Conservation (phyloP, 2,113 vertebrate genomes). For the Gambusia affinis region DNA sequence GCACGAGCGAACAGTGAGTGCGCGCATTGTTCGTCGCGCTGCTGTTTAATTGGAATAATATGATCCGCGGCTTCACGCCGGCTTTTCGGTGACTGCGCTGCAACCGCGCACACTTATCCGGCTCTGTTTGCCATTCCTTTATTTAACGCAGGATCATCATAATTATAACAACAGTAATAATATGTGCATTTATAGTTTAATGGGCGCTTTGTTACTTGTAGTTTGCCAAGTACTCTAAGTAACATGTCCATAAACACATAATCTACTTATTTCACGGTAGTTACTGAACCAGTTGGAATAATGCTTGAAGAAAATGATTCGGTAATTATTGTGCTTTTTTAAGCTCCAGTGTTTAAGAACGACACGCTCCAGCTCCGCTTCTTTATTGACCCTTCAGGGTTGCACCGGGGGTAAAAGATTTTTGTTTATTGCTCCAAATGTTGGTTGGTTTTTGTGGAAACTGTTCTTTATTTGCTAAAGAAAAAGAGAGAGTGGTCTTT, state of each 20-base stretch:
- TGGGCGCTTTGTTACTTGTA: neutral
- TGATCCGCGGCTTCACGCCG: neutral
- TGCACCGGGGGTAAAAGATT: neutral
- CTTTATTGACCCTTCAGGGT: neutral
- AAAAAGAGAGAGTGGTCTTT: neutral
- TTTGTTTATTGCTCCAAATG: neutral
- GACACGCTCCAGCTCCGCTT: conserved; percentile 9
- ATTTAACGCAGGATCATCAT: neutral
- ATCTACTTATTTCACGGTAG: neutral
- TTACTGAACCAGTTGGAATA: neutral
- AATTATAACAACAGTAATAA: neutral
- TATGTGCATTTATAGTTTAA: neutral
- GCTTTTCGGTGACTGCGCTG: conserved; percentile 29
- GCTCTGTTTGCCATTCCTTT: neutral
- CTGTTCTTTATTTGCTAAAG: neutral
- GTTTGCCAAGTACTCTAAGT: neutral
- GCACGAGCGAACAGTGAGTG: neutral
- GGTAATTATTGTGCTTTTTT: neutral
- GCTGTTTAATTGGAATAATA: neutral
- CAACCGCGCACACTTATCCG: neutral
- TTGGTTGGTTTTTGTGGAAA: neutral
- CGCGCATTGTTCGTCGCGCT: neutral
- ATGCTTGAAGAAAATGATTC: neutral
- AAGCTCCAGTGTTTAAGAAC: neutral
- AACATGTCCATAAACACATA: neutral